Percentiles rank a stretch among this genome's conserved stretches.
These are phyloP conservation scores for Melozone crissalis DNA, from an alignment of 2,113 vertebrate species.

Conservation along the genomic window DNA sequence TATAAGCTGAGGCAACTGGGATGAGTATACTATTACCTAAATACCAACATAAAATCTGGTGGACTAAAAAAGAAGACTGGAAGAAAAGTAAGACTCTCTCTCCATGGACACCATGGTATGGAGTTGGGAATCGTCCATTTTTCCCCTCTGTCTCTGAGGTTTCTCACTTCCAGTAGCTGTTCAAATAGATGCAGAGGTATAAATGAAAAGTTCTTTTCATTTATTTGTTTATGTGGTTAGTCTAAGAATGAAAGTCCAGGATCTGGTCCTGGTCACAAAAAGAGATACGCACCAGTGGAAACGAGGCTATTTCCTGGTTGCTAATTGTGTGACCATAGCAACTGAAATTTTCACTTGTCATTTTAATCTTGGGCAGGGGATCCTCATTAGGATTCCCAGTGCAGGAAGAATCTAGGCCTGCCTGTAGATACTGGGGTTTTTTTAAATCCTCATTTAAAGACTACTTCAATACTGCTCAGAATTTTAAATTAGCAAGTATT, in stretches of 20 bases:
- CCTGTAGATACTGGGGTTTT: background rate
- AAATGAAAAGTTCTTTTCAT: background rate
- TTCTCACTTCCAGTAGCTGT: background rate
- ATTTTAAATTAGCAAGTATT: background rate
- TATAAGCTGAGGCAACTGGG: background rate
- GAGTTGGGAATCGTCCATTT: background rate
- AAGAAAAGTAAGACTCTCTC: background rate
- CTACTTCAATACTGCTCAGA: background rate
- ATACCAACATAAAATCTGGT: background rate
- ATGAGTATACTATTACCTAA: background rate
- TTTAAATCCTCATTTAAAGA: background rate
- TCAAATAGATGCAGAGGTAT: background rate
- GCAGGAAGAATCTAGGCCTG: background rate
- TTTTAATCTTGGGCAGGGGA: background rate
- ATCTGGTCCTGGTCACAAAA: background rate
- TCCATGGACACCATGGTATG: background rate
- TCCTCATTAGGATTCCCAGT: background rate
- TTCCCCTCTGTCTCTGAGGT: background rate
- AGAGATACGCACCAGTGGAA: background rate
- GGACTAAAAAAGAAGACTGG: background rate
- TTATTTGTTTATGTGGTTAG: background rate
- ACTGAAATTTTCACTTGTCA: background rate
- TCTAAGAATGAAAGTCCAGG: background rate
- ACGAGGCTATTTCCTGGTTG: background rate
- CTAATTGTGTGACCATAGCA: background rate